These are phyloP conservation scores for Plebejus argus DNA, from an alignment of 2,888 invertebrate genomes.

Conservation along the genomic window DNA sequence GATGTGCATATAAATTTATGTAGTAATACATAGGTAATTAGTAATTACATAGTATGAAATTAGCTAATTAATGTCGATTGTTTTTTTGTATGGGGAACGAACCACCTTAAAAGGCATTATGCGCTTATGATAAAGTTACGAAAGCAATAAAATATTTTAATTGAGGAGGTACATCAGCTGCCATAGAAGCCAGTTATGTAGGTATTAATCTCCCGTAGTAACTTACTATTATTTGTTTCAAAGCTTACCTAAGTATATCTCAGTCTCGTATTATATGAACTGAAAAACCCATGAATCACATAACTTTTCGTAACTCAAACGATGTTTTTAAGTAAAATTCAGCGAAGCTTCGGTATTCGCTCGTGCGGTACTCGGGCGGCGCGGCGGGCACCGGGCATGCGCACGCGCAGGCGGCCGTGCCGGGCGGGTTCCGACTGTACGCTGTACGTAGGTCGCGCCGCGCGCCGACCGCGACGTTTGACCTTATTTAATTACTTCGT, in stretches of 20 bases:
- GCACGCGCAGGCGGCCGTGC: conserved; percentile 50
- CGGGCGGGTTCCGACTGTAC: conserved; percentile 54
- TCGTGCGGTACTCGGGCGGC: background rate
- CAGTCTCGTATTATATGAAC: background rate
- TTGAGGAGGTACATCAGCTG: background rate
- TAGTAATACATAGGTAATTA: no score
- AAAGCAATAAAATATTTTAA: background rate
- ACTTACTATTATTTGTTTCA: background rate
- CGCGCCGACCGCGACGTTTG: conserved; percentile 67
- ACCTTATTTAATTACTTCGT: conserved; percentile 81
- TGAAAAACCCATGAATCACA: background rate
- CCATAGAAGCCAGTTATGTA: background rate
- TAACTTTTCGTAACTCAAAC: conserved; percentile 1
- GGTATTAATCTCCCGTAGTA: background rate
- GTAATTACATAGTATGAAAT: no score
- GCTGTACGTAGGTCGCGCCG: conserved; percentile 52
- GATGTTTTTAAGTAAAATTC: background rate
- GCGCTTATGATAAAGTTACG: background rate
- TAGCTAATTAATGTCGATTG: no score
- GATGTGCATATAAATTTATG: no score
- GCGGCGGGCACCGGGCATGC: conserved; percentile 20
- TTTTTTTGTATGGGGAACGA: no score
- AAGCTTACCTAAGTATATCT: conserved; percentile 14
- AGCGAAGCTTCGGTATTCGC: background rate
- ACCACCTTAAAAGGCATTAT: no score